These are phyloP conservation scores for Eulemur rufifrons DNA, from an alignment of 2,113 vertebrate genomes.

Conservation along the genomic window DNA sequence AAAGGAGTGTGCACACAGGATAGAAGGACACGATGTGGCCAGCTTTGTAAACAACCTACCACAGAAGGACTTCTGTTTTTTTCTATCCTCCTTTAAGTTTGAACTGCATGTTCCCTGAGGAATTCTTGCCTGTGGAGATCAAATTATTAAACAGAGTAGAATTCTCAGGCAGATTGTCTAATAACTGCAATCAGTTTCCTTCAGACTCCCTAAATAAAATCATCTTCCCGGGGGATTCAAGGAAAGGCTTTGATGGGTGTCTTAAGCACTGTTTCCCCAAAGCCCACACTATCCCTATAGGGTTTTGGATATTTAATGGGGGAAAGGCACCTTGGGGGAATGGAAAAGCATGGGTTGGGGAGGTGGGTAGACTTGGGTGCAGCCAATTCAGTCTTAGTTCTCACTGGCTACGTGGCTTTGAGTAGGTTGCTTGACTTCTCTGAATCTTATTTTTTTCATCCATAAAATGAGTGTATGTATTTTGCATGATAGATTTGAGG, in stretches of 20 bases:
- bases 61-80: not conserved
- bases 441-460: slow-evolving; percentile 7
- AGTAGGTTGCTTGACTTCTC: slow-evolving; percentile 36
- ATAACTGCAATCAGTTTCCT: slow-evolving; percentile 1
- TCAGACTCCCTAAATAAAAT: slow-evolving; percentile 15
- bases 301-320: not conserved
- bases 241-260: not conserved
- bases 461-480: not conserved
- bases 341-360: not conserved
- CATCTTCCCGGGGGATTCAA: not conserved
- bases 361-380: not conserved
- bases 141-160: not conserved
- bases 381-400: not conserved
- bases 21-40: not conserved
- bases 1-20: not conserved
- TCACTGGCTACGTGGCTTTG: not conserved
- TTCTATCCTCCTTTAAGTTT: not conserved
- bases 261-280: not conserved
- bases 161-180: slow-evolving; percentile 1
- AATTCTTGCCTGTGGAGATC: not conserved
- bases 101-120: not conserved
- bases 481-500: not conserved
- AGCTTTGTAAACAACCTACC: not conserved
- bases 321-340: not conserved
- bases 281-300: not conserved